Percentiles rank a stretch among this genome's conserved stretches.
Evolutionary conservation across 2,888 invertebrate genomes (phyloP).

Genomic region (Vesta saturnalis): DNA sequence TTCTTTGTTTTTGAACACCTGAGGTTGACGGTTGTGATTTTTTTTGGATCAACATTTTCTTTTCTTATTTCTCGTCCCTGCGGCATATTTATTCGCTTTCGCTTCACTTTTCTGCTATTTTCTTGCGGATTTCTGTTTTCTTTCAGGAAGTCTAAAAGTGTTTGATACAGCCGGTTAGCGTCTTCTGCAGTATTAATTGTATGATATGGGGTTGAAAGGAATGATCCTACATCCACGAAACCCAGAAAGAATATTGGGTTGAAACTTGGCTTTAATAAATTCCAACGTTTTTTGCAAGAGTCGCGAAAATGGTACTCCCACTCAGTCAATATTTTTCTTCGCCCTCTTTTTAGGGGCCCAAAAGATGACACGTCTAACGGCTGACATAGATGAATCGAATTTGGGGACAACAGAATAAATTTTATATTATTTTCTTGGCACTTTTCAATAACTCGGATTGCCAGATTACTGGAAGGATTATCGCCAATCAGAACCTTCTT

Average conservation of each 20-base stretch:
- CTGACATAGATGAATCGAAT: no score
- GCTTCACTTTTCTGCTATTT: neutral
- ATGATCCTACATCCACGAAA: neutral
- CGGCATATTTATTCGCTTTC: neutral
- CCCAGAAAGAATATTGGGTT: neutral
- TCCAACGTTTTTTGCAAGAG: neutral
- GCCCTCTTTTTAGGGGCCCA: neutral
- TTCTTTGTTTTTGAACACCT: constrained; percentile 1
- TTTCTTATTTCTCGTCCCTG: neutral
- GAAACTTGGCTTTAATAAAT: neutral
- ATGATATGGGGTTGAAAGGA: neutral
- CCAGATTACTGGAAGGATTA: no score
- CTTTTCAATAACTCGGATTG: no score
- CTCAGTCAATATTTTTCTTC: neutral
- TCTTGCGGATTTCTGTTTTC: constrained; percentile 2
- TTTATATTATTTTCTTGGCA: no score
- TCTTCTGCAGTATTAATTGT: neutral
- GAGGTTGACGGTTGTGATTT: neutral
- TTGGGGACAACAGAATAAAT: no score
- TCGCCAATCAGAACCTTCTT: no score
- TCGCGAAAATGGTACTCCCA: neutral
- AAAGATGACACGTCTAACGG: neutral
- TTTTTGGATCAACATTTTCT: neutral
- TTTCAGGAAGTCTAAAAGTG: neutral
- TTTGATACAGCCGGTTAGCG: neutral